Base-by-base conservation (phyloP, 2,888 invertebrate genomes). In the Drosophila borealis region DNA sequence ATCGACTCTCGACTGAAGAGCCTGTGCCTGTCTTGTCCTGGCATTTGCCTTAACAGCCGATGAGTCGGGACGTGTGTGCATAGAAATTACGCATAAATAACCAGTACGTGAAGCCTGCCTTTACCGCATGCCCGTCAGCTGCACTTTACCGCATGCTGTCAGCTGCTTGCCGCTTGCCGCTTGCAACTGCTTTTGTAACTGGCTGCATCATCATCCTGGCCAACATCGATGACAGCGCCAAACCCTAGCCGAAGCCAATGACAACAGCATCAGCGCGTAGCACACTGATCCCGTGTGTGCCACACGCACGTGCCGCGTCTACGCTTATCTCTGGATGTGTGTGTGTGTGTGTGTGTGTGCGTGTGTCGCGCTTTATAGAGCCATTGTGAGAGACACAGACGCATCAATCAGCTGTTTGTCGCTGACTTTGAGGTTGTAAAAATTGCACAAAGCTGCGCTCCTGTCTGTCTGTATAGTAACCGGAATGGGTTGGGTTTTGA, bases 81-180 rank as follows among this genome's bases (percentile, higher is more conserved):
- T 72, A 78, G 81, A 87, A 74, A 85, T 80, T 81, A 85, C 76
- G 82, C 85, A 85, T 85, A 85, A 87, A 82, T 85, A 85, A 80
- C 69, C 59, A 69, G 70, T 72, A 62, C 65, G 29, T 51, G 45
- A 25, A 54, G 21, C 55, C 39, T 34, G 37, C 17, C 9, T 44
- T 45, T 6, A 60, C 46, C 36, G 37, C 55, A 37, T 33, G 34
- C 44, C 19, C n/a, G n/a, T 42, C 29, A 37, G 13, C 34, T 45
- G 63, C 57, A 34, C 42, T 55, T 39, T 53, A 50, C 53, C 42
- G 51, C 60, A 39, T 37, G 13, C 29, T 3, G 45, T 34, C n/a
- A 33, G 60, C 44, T 42, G 41, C 19, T 19, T 44, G 53, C 62
- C 10, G 55, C 65, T 17, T 46, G 33, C 36, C 11, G 41, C 42